These are phyloP conservation scores for Dasysyrphus albostriatus DNA, from an alignment of 2,888 invertebrate species.

Conservation along the genomic window DNA sequence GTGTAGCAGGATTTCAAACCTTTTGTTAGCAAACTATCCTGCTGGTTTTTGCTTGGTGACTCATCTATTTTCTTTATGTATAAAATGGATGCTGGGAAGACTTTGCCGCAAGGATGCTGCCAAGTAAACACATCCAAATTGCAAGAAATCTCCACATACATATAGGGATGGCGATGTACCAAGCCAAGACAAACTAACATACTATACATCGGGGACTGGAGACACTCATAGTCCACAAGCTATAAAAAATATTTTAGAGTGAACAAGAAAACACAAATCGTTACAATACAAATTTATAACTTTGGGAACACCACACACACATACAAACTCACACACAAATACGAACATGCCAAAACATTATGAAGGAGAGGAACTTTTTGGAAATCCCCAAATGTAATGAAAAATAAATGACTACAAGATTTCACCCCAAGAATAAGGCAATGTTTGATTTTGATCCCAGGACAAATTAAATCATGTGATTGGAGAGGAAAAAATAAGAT, in stretches of 20 bases:
- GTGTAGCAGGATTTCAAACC: not conserved
- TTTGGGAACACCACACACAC: not conserved
- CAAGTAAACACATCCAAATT: slow-evolving; percentile 9
- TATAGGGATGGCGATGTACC: not conserved
- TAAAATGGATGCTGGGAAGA: not conserved
- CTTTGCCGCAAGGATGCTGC: not conserved
- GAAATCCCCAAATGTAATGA: slow-evolving; percentile 54
- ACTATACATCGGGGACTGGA: not conserved
- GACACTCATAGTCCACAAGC: not conserved
- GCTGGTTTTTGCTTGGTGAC: not conserved
- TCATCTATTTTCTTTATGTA: not conserved
- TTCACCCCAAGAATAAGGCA: slow-evolving; percentile 17
- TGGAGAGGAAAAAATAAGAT: not conserved
- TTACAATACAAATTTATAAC: not conserved
- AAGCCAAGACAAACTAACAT: not conserved
- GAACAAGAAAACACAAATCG: not conserved
- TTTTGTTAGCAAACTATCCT: slow-evolving; percentile 11
- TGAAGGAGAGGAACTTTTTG: slow-evolving; percentile 1
- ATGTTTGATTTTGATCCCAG: slow-evolving; percentile 44
- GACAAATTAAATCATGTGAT: slow-evolving; percentile 52
- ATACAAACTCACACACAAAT: not conserved
- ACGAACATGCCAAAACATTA: no score
- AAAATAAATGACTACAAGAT: slow-evolving; percentile 48
- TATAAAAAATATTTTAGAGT: slow-evolving; percentile 25
- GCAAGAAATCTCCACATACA: not conserved